Evolutionary conservation across 2,797 vertebrate species (phyloP).

Genomic region (Sebastiscus tertius): DNA sequence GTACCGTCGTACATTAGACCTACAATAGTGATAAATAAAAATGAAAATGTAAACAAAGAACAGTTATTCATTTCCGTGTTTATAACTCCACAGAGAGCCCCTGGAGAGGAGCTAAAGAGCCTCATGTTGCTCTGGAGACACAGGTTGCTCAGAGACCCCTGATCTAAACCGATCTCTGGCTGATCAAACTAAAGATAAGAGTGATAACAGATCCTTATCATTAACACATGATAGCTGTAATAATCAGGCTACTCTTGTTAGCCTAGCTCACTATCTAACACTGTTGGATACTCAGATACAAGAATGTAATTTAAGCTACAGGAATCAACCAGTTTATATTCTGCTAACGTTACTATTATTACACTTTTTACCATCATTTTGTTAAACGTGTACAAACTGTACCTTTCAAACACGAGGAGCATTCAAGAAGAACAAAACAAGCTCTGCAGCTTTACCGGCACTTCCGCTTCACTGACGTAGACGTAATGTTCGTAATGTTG

Average conservation of each 20-base stretch:
- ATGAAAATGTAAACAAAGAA: too few relatives aligned
- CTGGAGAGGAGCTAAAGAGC: too few relatives aligned
- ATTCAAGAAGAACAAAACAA: conserved; percentile 18
- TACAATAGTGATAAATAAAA: too few relatives aligned
- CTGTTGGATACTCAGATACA: neutral
- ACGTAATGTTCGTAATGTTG: neutral
- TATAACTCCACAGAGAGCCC: accelerated
- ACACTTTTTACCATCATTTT: accelerated
- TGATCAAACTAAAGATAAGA: neutral
- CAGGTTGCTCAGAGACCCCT: too few relatives aligned
- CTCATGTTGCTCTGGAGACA: accelerated
- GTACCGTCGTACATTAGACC: too few relatives aligned
- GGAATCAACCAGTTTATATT: neutral
- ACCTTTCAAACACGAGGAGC: conserved; percentile 25
- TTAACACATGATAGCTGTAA: accelerated
- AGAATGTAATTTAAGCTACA: neutral
- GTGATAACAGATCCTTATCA: neutral
- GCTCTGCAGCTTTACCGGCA: neutral
- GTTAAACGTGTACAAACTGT: neutral
- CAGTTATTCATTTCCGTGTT: too few relatives aligned
- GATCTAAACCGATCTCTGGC: accelerated
- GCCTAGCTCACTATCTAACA: conserved; percentile 46
- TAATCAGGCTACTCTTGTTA: neutral
- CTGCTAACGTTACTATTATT: accelerated
- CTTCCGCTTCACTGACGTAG: conserved; percentile 19